Percentiles rank a stretch among this genome's conserved stretches.
Conservation (phyloP, 2,113 vertebrate genomes). For the Thalassoma bifasciatum region DNA sequence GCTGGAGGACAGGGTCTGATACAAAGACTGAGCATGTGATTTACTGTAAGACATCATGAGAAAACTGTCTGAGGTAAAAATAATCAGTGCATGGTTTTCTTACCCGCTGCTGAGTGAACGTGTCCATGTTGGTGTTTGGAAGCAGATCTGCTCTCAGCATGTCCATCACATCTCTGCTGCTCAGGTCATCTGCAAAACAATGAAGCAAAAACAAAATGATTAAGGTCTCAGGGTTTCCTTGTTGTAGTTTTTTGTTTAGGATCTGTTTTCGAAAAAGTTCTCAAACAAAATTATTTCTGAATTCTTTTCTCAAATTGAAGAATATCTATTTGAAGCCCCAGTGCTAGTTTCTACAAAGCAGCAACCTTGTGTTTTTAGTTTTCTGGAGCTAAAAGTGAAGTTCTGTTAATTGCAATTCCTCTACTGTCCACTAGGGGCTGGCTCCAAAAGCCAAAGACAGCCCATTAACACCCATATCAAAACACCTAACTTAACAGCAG, state of each 20-base stretch:
- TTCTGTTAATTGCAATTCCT: too few species aligned
- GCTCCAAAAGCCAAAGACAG: too few species aligned
- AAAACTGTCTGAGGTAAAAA: background rate
- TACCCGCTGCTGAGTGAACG: conserved; percentile 69
- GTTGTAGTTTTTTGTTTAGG: background rate
- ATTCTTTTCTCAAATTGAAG: too few species aligned
- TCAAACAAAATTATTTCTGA: too few species aligned
- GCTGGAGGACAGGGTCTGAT: conserved; percentile 16
- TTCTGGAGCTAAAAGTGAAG: too few species aligned
- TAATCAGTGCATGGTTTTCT: conserved; percentile 1
- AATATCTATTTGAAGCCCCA: too few species aligned
- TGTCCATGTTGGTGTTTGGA: conserved; percentile 67
- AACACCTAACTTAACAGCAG: too few species aligned
- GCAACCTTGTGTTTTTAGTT: too few species aligned
- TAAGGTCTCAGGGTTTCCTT: too few species aligned
- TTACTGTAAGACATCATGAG: conserved; percentile 13
- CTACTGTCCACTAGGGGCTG: too few species aligned
- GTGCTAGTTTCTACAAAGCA: too few species aligned
- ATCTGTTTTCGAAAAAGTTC: background rate
- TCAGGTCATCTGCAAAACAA: conserved; percentile 72
- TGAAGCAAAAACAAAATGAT: conserved; percentile 12
- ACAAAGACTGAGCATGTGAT: conserved; percentile 33
- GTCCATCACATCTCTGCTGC: conserved; percentile 63
- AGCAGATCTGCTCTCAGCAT: conserved; percentile 65
- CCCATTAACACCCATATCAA: too few species aligned